Base-by-base conservation (phyloP, 1,140 invertebrate genomes). In the Sarcophaga bullata region DNA sequence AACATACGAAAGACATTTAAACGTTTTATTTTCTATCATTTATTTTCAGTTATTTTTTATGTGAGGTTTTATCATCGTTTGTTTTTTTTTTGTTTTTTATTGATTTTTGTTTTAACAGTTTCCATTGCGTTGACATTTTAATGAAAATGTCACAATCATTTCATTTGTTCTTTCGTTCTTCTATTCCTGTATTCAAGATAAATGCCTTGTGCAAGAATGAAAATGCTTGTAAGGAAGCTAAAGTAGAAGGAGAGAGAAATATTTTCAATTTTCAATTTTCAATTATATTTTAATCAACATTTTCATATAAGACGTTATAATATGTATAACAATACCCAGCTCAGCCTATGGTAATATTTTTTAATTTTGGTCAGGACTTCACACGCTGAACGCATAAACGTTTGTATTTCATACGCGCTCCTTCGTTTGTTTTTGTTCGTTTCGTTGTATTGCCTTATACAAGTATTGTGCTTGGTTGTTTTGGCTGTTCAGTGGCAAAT, bases 271-370 rank as follows among this genome's bases (percentile, higher is more conserved):
- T 76, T 78, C 75, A 48, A 78, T 78, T 78, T 78, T 78, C 75
- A 78, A 78, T 78, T 78, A 78, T 78, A 78, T 78, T 78, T 78
- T 78, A 78, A 78, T 78, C 75, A 78, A 78, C 48, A 17, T 50
- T 78, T 78, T 78, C 75, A 78, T 78, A 78, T 9, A 50, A 78
- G 6, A 68, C 19, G 62, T 68, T 68, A 68, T 68, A 68, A 68
- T 68, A 68, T 68, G 62, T 68, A 68, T 68, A 68, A 68, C 62
- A 68, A 68, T 68, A 68, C 54, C 47, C 75, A 78, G 75, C 54
- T 17, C 75, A 78, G 75, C 75, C 75, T 48, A 78, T 78, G 75
- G 75, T 25, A 5, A 78, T 78, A 52, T 58, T 13, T n/a, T 68
- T 37, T 37, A 37, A 37, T 37, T 37, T 78, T 25, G 73, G 48